Evolutionary conservation across 2,888 invertebrate genomes (phyloP).

Genomic region (Scaptomyza flava): DNA sequence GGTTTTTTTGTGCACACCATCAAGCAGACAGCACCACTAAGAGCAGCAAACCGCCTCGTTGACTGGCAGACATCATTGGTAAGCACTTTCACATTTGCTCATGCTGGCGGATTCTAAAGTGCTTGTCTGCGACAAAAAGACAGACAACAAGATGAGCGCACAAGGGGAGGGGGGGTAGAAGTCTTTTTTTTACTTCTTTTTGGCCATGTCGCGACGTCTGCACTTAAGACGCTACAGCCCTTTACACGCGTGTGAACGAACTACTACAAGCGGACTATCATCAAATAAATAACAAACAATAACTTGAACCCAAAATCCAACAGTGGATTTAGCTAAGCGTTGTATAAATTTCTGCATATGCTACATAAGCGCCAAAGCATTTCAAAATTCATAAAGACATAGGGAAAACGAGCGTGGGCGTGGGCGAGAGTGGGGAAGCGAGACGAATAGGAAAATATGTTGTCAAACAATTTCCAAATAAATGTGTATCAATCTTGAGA

Average conservation of each 20-base stretch:
- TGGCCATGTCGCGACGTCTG: constrained; percentile 21
- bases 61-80: constrained; percentile 29
- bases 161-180: not conserved
- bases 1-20: constrained; percentile 16
- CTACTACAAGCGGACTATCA: constrained; percentile 40
- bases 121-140: constrained; percentile 27
- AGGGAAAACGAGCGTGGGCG: not conserved
- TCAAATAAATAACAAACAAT: constrained; percentile 50
- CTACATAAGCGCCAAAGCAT: constrained; percentile 31
- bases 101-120: constrained; percentile 38
- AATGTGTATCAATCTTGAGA: no score
- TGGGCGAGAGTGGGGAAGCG: no score
- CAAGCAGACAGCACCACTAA: constrained; percentile 9
- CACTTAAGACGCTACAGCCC: constrained; percentile 40
- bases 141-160: not conserved
- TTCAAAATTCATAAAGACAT: not conserved
- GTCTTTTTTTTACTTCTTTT: constrained; percentile 2
- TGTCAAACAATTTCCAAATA: not conserved
- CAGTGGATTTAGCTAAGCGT: constrained; percentile 40
- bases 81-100: constrained; percentile 45
- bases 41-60: constrained; percentile 4
- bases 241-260: constrained; percentile 49
- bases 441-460: no score
- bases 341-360: constrained; percentile 26
- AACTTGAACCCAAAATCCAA: constrained; percentile 38